A percentile compares a stretch with the other conserved stretches of the same genome.
These are phyloP conservation scores for Theocolax elegans DNA, from an alignment of 1,140 invertebrate genomes.

Conservation along the genomic window DNA sequence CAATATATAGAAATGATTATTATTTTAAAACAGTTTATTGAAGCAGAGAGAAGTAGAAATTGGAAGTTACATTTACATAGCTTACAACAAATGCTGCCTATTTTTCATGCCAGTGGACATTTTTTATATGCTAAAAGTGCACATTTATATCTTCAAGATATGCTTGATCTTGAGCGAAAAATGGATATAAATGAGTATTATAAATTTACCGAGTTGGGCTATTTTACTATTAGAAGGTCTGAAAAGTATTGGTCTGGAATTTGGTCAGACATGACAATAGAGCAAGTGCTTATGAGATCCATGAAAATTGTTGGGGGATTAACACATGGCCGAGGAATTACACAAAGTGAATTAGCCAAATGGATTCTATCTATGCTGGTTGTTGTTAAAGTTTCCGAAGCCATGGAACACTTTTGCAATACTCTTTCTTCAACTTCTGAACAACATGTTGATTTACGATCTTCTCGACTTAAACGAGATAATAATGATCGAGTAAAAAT, in stretches of 20 bases:
- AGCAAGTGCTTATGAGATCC: conserved; percentile 47
- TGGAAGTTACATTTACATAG: conserved; percentile 41
- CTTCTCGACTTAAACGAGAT: too few species aligned
- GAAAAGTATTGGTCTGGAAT: conserved; percentile 56
- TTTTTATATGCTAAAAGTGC: conserved; percentile 50
- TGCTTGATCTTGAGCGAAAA: conserved; percentile 53
- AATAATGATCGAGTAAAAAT: background rate
- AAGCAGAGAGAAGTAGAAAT: too few species aligned
- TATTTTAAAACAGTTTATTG: conserved; percentile 37
- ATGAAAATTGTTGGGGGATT: conserved; percentile 51
- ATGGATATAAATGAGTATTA: conserved; percentile 45
- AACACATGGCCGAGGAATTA: conserved; percentile 49
- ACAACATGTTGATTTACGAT: conserved; percentile 49
- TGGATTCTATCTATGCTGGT: conserved; percentile 39
- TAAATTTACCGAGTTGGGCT: conserved; percentile 48
- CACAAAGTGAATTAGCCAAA: conserved; percentile 32
- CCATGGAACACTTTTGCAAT: conserved; percentile 44
- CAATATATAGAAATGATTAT: conserved; percentile 37
- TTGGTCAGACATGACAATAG: conserved; percentile 50
- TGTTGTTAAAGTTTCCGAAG: too few species aligned
- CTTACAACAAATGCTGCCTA: conserved; percentile 44
- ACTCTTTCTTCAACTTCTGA: conserved; percentile 20
- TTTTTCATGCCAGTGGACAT: conserved; percentile 45
- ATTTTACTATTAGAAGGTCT: conserved; percentile 51
- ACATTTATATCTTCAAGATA: conserved; percentile 48